phyloP scores from a whole-genome alignment of 1,140 invertebrate genomes.

The Acyrthosiphon pisum region DNA sequence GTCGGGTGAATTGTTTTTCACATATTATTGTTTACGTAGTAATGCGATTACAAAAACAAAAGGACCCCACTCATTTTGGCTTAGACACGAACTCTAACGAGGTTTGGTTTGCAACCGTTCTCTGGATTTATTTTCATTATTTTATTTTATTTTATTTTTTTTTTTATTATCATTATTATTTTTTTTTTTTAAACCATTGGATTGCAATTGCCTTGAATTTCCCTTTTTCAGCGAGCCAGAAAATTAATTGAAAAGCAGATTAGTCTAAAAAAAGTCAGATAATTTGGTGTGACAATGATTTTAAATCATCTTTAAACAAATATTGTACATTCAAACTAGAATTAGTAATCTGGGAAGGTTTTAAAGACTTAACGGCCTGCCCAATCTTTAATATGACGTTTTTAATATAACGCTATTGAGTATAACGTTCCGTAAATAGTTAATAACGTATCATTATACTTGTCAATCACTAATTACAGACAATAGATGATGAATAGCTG shows the following conservation, averaged over 20 bases:
- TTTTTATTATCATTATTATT: conserved; percentile 13
- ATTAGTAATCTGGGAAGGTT: not conserved
- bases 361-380: not conserved
- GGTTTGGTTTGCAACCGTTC: conserved; percentile 28
- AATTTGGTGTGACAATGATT: conserved; percentile 19
- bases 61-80: conserved; percentile 42
- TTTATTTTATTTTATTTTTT: conserved; percentile 11
- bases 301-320: conserved; percentile 7
- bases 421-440: not conserved
- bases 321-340: not conserved
- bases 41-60: conserved; percentile 49
- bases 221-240: not conserved
- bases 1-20: conserved; percentile 49
- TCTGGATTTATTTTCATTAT: conserved; percentile 42
- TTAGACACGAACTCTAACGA: conserved; percentile 31
- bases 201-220: conserved; percentile 35
- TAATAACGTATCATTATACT: not conserved
- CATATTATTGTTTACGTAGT: conserved; percentile 48
- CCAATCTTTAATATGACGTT: not conserved
- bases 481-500: not conserved
- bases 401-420: no score
- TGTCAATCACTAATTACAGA: accelerated
- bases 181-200: conserved; percentile 23
- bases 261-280: not conserved
- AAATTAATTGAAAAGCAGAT: conserved; percentile 49